Base-by-base conservation (phyloP, 1,140 invertebrate genomes). In the Pteromalus puparum region DNA sequence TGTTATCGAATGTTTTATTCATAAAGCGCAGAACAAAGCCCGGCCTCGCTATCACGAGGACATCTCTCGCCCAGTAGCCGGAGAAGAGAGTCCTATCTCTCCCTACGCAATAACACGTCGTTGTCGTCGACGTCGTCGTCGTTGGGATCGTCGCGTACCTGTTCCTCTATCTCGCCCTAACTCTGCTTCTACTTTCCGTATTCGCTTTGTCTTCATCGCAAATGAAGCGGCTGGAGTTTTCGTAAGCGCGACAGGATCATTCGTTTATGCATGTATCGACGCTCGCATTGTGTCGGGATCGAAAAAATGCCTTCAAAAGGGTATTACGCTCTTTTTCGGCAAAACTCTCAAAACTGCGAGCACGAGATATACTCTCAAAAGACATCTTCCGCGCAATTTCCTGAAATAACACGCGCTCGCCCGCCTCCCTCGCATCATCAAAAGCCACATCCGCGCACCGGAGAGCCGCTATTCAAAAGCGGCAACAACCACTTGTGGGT, bases 1-100 rank as follows among this genome's bases (percentile, higher is more conserved):
- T 90, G 89, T 91, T 92, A 92, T 93, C 92, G 91, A 92, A 93
- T 93, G 91, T 92, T 92, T 93, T 92, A 93, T 93, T 93, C 91
- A 92, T 92, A 90, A 90, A 92, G 90, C 80, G 85, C 87, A 89
- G 90, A 92, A 93, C 91, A 93, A 92, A 92, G 92, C 90, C 90
- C 88, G 90, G 88, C 34, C 30, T 61, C 89, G 30, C 92, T 92
- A 92, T 93, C 91, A 88, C 89, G 91, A 92, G 92, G 92, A 93
- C 91, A 93, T 93, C 91, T 92, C 87, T 72, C 82, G 83, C 15
- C 85, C 68, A 84, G 83, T 87, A 72, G 82, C 77, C 70, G 38
- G 9, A 73, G 18, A 42, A 30, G 53, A 53, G 34, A 42, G 38
- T n/a, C n/a, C n/a, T 42, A 42, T 76, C 34, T 61, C 53, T 48